Base-by-base conservation (phyloP, 2,888 invertebrate species). In the Heliconius erato region DNA sequence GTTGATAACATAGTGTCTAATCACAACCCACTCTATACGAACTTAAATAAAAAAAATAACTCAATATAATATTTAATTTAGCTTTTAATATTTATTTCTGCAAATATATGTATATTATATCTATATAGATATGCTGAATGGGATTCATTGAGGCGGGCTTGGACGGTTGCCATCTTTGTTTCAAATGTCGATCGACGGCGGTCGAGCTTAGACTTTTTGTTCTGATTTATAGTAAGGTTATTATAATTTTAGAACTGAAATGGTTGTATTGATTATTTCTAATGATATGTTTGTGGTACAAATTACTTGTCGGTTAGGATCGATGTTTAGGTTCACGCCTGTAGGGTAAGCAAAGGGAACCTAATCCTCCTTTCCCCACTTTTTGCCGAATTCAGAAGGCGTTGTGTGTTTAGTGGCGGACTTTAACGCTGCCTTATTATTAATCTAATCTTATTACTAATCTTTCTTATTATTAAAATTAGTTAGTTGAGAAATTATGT, bases 111-210 rank as follows among this genome's bases (percentile, higher is more conserved):
- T 40, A 40, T 54, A 23, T 54, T 54, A 54, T 79, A 68, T 82
- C 40, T 78, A 67, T 40, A 76, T 63, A 76, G 63, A 63, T 84
- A 81, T 84, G 76, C 87, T 87, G 86, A 86, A 86, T 86, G 85
- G 84, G 78, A 76, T 82, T 86, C 89, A 89, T 89, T 89, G 88
- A 89, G 86, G 86, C 85, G 86, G 81, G 83, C 82, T 88, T 87
- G 89, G 88, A 87, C 54, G 49, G 79, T 69, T 87, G 89, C 89
- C 89, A 89, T 88, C 87, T 87, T 88, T 89, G 88, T 88, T 87
- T 86, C 88, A 85, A 86, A 85, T 87, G 85, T 86, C 87, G 85
- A 85, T 85, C 63, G 63, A 63, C 63, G 63, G 83, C 81, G 81
- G 84, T 85, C 84, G 83, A 86, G 85, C 83, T 79, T 79, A 65